Evolutionary conservation across 2,888 invertebrate genomes (phyloP), one percentile per base, ranked within the genome.

Genomic region (Cyclophora albipunctata): DNA sequence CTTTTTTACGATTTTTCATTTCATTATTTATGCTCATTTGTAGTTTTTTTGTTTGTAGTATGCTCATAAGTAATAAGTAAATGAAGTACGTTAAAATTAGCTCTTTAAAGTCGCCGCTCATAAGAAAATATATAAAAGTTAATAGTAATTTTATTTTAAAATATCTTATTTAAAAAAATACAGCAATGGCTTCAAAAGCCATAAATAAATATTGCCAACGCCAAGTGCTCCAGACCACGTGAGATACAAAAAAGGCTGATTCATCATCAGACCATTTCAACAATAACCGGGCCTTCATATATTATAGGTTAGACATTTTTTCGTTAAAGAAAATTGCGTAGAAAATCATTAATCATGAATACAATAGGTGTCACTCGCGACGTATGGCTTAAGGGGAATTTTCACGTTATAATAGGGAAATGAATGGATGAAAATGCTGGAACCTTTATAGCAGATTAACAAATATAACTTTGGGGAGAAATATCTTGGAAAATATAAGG

Each of bases 291-390:
- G 57, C 53, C 53, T 57, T 57, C 56, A 62, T 62, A 63, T 65
- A 66, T 64, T 66, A 69, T 64, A 62, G 52, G 60, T 62, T 59
- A 62, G 63, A 68, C 69, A 71, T 73, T 78, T 81, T 79, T 73
- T 73, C 67, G 72, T 71, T 57, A 64, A 71, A 75, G 76, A 83
- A 84, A 82, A 84, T 82, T 84, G 80, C 74, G 79, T 77, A 60
- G 73, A 76, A 72, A 71, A 78, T 77, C 85, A 86, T 87, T 86
- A 84, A 86, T 86, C 86, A 85, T 71, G 60, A 55, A 68, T 69
- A 85, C 86, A 86, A 86, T 86, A 84, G 81, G 81, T 75, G 85
- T 85, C 86, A 77, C 63, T 68, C 69, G 62, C 73, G 75, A 79
- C 84, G 78, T 76, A 75, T 76, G 77, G 78, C 78, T 75, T 77